Conservation (phyloP, 1,140 invertebrate species). For the Pomacea maculata region DNA sequence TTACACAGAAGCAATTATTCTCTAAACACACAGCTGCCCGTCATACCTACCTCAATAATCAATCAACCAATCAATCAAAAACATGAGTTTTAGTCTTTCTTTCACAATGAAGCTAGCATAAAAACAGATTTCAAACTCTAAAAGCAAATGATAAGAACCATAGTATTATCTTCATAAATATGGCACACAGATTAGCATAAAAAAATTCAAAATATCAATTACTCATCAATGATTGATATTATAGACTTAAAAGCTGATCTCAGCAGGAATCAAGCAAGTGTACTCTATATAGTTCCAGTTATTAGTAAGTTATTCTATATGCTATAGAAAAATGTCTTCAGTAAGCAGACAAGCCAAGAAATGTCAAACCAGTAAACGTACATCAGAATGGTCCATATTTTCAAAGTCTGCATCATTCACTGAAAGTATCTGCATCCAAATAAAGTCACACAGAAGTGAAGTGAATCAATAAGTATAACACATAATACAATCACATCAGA, state of each 20-base stretch:
- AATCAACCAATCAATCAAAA: too few species aligned
- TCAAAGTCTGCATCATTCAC: conserved; percentile 61
- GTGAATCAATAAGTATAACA: too few species aligned
- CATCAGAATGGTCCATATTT: conserved; percentile 61
- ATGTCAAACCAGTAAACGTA: conserved; percentile 22
- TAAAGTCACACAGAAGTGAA: too few species aligned
- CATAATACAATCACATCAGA: too few species aligned
- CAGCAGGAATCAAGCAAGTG: background rate
- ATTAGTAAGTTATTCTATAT: background rate
- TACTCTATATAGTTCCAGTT: background rate
- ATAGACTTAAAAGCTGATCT: background rate
- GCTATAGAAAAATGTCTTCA: background rate
- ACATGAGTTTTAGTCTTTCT: too few species aligned
- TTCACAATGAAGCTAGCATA: too few species aligned
- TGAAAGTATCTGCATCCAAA: conserved; percentile 49
- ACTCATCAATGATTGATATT: background rate
- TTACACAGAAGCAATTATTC: too few species aligned
- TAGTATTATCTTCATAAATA: too few species aligned
- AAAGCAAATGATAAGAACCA: too few species aligned
- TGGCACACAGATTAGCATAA: background rate
- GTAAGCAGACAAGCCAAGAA: background rate
- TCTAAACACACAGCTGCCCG: too few species aligned
- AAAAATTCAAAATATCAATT: background rate
- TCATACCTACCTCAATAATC: too few species aligned
- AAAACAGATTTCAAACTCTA: too few species aligned